These are phyloP conservation scores for Aplysia californica DNA, from an alignment of 1,140 invertebrate genomes.

Conservation along the genomic window DNA sequence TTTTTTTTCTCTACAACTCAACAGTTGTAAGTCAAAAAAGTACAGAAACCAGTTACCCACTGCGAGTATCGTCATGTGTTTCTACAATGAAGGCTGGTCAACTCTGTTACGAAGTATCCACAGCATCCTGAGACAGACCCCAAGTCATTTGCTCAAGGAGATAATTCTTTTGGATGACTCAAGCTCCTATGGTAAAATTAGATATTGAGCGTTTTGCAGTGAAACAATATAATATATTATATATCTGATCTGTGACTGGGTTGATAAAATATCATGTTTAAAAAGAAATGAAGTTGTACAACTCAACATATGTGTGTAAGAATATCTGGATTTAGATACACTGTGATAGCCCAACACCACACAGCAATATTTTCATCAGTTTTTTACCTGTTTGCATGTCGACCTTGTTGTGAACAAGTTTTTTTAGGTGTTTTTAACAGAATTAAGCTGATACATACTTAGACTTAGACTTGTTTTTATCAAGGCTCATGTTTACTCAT, in stretches of 20 bases:
- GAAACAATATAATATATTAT: too few species aligned
- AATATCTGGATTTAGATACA: neutral
- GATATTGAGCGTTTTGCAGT: neutral
- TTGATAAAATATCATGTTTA: neutral
- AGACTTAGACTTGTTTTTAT: too few species aligned
- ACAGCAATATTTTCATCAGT: slow-evolving; percentile 16
- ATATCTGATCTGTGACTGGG: neutral
- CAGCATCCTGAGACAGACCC: slow-evolving; percentile 85
- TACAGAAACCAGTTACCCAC: slow-evolving; percentile 68
- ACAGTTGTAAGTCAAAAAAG: slow-evolving; percentile 47
- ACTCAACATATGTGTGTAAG: neutral
- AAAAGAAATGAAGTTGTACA: neutral
- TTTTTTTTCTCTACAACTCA: neutral
- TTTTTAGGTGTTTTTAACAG: too few species aligned
- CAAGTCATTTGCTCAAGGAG: slow-evolving; percentile 83
- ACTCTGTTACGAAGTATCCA: slow-evolving; percentile 86
- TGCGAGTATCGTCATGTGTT: slow-evolving; percentile 94
- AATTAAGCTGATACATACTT: too few species aligned
- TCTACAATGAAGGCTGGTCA: slow-evolving; percentile 84
- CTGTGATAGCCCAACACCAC: neutral
- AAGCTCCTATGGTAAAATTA: slow-evolving; percentile 69
- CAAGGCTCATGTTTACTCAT: too few species aligned
- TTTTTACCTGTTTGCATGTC: too few species aligned
- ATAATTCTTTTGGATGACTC: slow-evolving; percentile 93
- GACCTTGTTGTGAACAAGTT: too few species aligned